phyloP scores from a whole-genome alignment of 2,113 vertebrate species.

The Pipa parva region DNA sequence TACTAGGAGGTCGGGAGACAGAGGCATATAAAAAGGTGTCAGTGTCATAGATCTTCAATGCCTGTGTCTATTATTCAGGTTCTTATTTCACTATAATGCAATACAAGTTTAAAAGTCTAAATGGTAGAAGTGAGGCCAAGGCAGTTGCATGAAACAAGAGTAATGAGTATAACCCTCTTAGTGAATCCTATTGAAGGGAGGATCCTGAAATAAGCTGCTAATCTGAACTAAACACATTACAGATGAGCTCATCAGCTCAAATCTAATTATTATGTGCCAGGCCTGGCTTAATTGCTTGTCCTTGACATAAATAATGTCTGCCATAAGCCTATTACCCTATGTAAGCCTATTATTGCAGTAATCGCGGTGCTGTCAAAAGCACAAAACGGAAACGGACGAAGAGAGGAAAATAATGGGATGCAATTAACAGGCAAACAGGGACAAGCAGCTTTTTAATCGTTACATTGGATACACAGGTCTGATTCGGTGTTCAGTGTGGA shows the following conservation, averaged over 20 bases:
- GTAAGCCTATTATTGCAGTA: slow-evolving; percentile 50
- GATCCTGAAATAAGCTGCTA: slow-evolving; percentile 41
- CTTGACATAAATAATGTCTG: slow-evolving; percentile 52
- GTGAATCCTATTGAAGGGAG: slow-evolving; percentile 35
- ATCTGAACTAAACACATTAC: slow-evolving; percentile 50
- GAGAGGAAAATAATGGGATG: slow-evolving; percentile 20
- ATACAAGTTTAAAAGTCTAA: slow-evolving; percentile 8
- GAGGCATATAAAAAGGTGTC: neutral
- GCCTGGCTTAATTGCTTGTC: slow-evolving; percentile 61
- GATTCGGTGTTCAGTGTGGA: slow-evolving; percentile 5
- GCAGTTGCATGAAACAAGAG: slow-evolving; percentile 28
- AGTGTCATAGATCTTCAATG: neutral
- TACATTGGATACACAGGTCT: slow-evolving; percentile 16
- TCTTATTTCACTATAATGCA: neutral
- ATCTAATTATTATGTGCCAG: slow-evolving; percentile 56
- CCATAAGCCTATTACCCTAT: slow-evolving; percentile 51
- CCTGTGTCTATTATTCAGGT: neutral
- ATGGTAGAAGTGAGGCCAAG: slow-evolving; percentile 13
- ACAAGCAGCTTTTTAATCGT: slow-evolving; percentile 13
- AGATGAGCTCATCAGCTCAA: slow-evolving; percentile 56
- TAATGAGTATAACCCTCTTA: slow-evolving; percentile 33
- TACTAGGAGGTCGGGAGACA: neutral
- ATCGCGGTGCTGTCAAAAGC: slow-evolving; percentile 43
- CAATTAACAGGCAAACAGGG: slow-evolving; percentile 44
- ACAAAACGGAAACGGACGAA: slow-evolving; percentile 42